These are phyloP conservation scores for Colistium nudipinnis DNA, from an alignment of 2,113 vertebrate genomes.

Conservation along the genomic window DNA sequence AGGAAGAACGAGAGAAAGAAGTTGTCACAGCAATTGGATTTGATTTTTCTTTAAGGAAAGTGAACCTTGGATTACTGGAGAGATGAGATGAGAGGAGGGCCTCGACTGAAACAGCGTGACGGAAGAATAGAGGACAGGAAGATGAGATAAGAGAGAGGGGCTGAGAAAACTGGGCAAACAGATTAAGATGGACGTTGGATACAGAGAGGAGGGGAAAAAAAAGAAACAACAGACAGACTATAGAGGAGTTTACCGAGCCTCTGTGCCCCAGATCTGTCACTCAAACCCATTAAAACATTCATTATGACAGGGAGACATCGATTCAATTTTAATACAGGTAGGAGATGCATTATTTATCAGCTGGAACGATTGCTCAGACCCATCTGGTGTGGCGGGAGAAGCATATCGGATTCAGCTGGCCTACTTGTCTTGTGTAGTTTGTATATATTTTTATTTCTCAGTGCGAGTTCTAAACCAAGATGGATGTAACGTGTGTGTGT, in stretches of 20 bases:
- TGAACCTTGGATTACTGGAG: neutral
- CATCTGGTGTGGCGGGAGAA: slow-evolving; percentile 64
- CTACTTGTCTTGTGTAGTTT: slow-evolving; percentile 34
- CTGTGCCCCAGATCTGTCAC: slow-evolving; percentile 62
- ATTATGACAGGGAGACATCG: slow-evolving; percentile 65
- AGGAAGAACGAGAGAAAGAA: slow-evolving; percentile 22
- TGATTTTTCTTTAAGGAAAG: slow-evolving; percentile 24
- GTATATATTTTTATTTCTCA: slow-evolving; percentile 49
- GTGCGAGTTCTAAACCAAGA: slow-evolving; percentile 35
- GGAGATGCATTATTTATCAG: slow-evolving; percentile 71
- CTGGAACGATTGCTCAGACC: slow-evolving; percentile 59
- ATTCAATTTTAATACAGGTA: slow-evolving; percentile 71
- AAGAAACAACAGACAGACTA: slow-evolving; percentile 4
- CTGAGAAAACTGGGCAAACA: slow-evolving; percentile 17
- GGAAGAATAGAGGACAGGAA: slow-evolving; percentile 3
- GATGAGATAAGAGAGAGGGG: neutral
- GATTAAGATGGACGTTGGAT: slow-evolving; percentile 30
- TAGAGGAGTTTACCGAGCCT: slow-evolving; percentile 28
- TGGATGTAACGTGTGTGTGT: slow-evolving; percentile 53
- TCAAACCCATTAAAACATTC: slow-evolving; percentile 65
- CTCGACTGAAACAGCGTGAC: neutral
- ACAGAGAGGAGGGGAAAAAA: neutral
- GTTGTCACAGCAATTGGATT: slow-evolving; percentile 14
- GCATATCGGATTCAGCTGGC: slow-evolving; percentile 67
- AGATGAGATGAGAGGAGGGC: slow-evolving; percentile 20